Evolutionary conservation across 53 echinoderm and acorn worm genomes (phyloP).

Genomic region (Luidia sarsii): DNA sequence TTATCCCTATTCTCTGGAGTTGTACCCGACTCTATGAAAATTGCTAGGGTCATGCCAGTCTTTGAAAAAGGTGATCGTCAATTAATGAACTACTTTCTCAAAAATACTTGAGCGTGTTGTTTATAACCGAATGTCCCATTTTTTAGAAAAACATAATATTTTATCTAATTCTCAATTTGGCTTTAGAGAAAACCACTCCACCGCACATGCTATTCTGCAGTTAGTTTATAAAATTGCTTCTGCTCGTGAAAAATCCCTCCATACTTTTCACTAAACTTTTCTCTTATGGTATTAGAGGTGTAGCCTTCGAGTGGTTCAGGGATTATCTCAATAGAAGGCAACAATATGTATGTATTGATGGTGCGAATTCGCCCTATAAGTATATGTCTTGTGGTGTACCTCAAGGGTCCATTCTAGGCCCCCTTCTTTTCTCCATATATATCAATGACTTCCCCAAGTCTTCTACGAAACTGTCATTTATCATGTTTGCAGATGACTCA

Average conservation of each 20-base stretch:
- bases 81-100: neutral
- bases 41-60: neutral
- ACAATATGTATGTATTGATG: neutral
- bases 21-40: neutral
- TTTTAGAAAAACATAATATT: conserved; percentile 7
- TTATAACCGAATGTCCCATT: neutral
- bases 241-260: neutral
- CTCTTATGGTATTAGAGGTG: neutral
- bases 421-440: no score
- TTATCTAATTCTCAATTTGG: neutral
- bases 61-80: no score
- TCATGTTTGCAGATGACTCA: no score
- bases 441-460: no score
- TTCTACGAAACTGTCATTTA: no score
- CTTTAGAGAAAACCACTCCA: neutral
- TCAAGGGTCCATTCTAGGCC: neutral
- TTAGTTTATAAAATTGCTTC: neutral
- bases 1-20: neutral
- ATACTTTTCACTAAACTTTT: neutral
- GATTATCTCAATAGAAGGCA: neutral
- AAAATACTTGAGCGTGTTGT: conserved; percentile 11
- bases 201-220: neutral
- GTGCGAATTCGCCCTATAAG: neutral
- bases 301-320: no score
- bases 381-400: neutral